Evolutionary conservation across 2,888 invertebrate species (phyloP), one percentile per base, ranked within the genome.

Genomic region (Agonopterix arenella): DNA sequence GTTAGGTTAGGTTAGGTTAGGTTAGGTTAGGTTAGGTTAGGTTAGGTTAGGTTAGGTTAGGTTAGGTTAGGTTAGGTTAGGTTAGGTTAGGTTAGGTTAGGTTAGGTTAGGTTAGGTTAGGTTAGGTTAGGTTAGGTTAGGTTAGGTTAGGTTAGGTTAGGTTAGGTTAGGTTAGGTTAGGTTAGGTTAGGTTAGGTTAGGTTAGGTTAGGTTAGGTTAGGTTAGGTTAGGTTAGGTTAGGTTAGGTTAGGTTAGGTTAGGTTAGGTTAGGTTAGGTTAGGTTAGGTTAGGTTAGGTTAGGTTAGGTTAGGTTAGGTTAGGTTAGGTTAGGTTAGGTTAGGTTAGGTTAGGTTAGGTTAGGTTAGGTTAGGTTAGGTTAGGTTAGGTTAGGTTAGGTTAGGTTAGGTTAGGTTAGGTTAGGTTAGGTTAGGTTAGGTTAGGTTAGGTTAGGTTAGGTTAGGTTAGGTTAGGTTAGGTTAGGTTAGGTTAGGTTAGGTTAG

Each of bases 11-110:
- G 13, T 13, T 13, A 13, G 13, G 13, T 13, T 13, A 13, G 49
- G 49, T 50, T 52, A 50, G 50, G 52, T 50, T 49, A 50, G 50
- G 52, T 49, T 50, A 47, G 52, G 50, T 49, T 50, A 50, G 49
- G 49, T 49, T 49, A 49, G 49, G 49, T 52, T 46, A 50, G 46
- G 46, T 52, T 49, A 49, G 52, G 49, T 51, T 51, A 48, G 50
- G 51, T 50, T 50, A 47, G 46, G 52, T 49, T 49, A 49, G 49
- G 49, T 52, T 46, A 49, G 46, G 47, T 52, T 50, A 51, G 41
- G 48, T 47, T 47, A 41, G 51, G 43, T 45, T 48, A 41, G 48
- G 48, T 48, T 48, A 48, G 45, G 45, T 48, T 13, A 9, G 13
- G 8, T 53, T 50, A 45, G 52, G 49, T 49, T 49, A 47, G 49